phyloP scores from a whole-genome alignment of 2,113 vertebrate species.

The Ciconia stormi region DNA sequence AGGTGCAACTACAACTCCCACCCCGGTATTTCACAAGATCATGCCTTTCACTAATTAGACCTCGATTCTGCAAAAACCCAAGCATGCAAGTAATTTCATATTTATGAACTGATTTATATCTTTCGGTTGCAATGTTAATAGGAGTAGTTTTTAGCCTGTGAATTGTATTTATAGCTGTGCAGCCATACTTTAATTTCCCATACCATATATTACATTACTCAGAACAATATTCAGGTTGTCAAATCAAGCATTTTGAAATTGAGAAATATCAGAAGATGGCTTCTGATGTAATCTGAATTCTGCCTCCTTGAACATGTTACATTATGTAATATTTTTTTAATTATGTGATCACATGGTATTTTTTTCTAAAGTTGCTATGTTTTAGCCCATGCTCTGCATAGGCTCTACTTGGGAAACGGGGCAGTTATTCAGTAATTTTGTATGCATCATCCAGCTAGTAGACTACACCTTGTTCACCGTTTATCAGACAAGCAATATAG shows the following conservation, averaged over 20 bases:
- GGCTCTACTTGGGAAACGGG: not conserved
- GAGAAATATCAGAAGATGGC: not conserved
- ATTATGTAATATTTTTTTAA: not conserved
- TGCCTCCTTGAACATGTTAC: not conserved
- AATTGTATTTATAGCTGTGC: conserved; percentile 48
- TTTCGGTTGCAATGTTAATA: conserved; percentile 53
- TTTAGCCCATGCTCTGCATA: not conserved
- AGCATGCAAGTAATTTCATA: conserved; percentile 57
- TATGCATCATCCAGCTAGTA: not conserved
- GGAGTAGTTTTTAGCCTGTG: conserved; percentile 39
- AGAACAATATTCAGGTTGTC: conserved; percentile 41
- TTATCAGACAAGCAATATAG: not conserved
- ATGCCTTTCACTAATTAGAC: conserved; percentile 47
- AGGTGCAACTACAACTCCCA: conserved; percentile 22
- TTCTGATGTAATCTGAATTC: conserved; percentile 1
- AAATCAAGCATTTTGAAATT: conserved; percentile 23
- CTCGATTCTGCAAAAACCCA: conserved; percentile 35
- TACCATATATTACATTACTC: conserved; percentile 30
- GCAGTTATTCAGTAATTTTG: not conserved
- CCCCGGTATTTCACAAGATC: conserved; percentile 17
- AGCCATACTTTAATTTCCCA: conserved; percentile 46
- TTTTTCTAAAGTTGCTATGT: not conserved
- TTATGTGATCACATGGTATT: not conserved
- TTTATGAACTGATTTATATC: conserved; percentile 67
- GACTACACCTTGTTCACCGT: not conserved